phyloP scores from a whole-genome alignment of 1,140 invertebrate species.

The Ptiloglossa arizonensis region DNA sequence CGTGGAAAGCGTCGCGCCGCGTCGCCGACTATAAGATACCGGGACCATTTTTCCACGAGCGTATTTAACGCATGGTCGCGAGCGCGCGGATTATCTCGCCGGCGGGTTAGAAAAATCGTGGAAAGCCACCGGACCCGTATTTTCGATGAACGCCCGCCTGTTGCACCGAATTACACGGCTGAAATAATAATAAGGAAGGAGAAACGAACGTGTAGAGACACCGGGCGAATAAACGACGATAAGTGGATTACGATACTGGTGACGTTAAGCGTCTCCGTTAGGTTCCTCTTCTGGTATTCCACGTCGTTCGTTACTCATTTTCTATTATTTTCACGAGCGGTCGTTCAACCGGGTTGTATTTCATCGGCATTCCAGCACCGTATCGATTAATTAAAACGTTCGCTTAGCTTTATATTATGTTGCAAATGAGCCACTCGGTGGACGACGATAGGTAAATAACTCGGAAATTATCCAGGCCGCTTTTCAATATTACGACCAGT shows the following conservation, averaged over 20 bases:
- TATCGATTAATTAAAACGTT: slow-evolving; percentile 37
- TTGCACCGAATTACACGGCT: slow-evolving; percentile 33
- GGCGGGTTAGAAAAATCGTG: neutral
- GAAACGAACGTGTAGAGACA: slow-evolving; percentile 14
- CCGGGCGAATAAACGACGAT: neutral
- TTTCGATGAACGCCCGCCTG: neutral
- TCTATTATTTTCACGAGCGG: slow-evolving; percentile 15
- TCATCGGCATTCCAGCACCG: slow-evolving; percentile 9
- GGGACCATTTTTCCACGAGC: neutral
- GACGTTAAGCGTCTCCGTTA: slow-evolving; percentile 6
- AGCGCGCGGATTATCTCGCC: neutral
- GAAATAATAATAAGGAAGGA: slow-evolving; percentile 7
- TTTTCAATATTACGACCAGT: neutral
- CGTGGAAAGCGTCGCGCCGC: too few species aligned
- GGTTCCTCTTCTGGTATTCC: slow-evolving; percentile 34
- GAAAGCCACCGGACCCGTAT: neutral
- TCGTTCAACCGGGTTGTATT: slow-evolving; percentile 1
- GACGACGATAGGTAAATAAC: neutral
- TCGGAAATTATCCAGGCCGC: neutral
- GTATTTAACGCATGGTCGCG: neutral
- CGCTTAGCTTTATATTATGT: slow-evolving; percentile 7
- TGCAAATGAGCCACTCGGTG: neutral
- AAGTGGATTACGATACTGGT: slow-evolving; percentile 5
- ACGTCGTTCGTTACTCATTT: neutral
- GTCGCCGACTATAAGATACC: neutral